phyloP scores from a whole-genome alignment of 1,140 invertebrate genomes.

The Brachionus koreanus region DNA sequence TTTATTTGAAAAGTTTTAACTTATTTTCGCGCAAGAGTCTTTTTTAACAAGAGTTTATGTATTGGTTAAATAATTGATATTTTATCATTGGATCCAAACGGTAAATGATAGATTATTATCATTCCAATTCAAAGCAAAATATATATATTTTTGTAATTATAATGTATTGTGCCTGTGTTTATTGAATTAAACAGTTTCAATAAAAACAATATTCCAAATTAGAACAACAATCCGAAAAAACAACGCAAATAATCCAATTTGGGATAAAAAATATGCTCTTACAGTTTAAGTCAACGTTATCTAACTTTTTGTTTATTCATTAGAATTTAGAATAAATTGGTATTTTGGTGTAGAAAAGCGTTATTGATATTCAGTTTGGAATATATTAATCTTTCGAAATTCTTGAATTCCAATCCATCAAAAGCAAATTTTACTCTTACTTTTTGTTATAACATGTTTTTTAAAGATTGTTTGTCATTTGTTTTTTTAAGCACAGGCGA shows the following conservation, averaged over 20 bases:
- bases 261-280: not conserved
- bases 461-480: not conserved
- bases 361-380: not conserved
- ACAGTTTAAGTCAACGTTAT: not conserved
- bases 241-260: constrained; percentile 7
- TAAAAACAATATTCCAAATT: not conserved
- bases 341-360: constrained; percentile 1
- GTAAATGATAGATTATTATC: constrained; percentile 46
- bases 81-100: not conserved
- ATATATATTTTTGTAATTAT: constrained; percentile 40
- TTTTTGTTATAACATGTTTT: not conserved
- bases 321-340: not conserved
- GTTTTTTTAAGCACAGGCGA: not conserved
- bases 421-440: not conserved
- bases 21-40: not conserved
- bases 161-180: constrained; percentile 18
- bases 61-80: constrained; percentile 42
- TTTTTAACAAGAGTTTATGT: not conserved
- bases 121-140: constrained; percentile 7
- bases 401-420: not conserved
- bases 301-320: constrained; percentile 9
- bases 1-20: not conserved
- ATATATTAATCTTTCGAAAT: not conserved
- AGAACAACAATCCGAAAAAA: not conserved
- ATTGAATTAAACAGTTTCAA: not conserved